Evolutionary conservation across 2,888 invertebrate species (phyloP).

Genomic region (Gymnosoma rotundatum): DNA sequence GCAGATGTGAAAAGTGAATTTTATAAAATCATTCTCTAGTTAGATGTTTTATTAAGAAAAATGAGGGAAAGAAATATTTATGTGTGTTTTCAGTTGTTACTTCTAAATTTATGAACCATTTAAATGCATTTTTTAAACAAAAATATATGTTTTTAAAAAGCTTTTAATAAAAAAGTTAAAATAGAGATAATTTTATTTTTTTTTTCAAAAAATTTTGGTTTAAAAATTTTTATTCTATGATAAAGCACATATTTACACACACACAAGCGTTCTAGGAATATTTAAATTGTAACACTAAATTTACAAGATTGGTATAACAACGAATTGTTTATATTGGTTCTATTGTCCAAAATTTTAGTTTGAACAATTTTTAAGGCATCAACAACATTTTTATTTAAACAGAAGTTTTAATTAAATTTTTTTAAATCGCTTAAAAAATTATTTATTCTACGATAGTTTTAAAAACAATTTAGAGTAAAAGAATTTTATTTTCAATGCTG

Average conservation of each 20-base stretch:
- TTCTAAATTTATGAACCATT: slow-evolving; percentile 4
- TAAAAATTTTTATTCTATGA: neutral
- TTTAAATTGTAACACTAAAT: neutral
- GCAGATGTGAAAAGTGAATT: slow-evolving; percentile 32
- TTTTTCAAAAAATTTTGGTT: neutral
- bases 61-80: slow-evolving; percentile 6
- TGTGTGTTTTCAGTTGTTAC: slow-evolving; percentile 7
- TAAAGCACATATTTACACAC: neutral
- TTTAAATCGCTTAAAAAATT: neutral
- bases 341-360: too few relatives aligned
- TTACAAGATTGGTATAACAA: neutral
- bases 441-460: slow-evolving; percentile 51
- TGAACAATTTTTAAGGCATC: too few relatives aligned
- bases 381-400: neutral
- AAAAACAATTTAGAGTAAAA: neutral
- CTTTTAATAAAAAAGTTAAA: neutral
- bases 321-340: neutral
- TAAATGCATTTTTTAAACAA: neutral
- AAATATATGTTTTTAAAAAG: neutral
- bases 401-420: neutral
- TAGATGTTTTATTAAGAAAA: neutral
- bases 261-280: neutral
- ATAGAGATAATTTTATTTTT: neutral
- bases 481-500: neutral
- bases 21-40: neutral